Evolutionary conservation across 1,140 invertebrate species (phyloP), one percentile per base, ranked within the genome.

Genomic region (Penaeus japonicus): DNA sequence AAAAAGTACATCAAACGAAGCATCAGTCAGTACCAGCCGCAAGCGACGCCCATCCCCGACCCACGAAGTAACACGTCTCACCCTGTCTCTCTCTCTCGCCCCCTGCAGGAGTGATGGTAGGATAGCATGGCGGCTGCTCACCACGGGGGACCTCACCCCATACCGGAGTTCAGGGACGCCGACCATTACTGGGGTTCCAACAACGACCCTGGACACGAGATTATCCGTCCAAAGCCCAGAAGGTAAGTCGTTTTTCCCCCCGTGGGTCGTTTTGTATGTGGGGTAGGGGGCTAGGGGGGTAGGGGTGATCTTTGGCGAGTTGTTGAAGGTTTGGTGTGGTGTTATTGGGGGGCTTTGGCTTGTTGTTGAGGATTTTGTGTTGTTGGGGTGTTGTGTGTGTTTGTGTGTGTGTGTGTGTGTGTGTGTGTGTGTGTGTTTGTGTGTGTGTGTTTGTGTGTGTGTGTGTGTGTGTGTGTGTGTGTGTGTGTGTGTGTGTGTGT

Each of bases 211-310:
- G 96, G 95, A 91, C 96, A 97, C 92, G 96, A 97, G 92, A 97
- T 97, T 92, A 94, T 97, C 84, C 93, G 96, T 90, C 96, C 96
- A 17, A 97, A 97, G 92, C 96, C 96, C 5, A 94, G 96, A 92
- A 95, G 96, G 96, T 97, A 93, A 93, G 92, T 70, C 27, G 24
- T 53, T 10, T 59, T 89, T 7, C 10, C 73, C 10, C 22, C 10
- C 12, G 7, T 70, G 62, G 30, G 47, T 47, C 47, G 47, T 47
- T 47, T 47, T 15, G 47, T 15, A 12, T n/a, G n/a, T n/a, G n/a
- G n/a, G n/a, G n/a, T n/a, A n/a, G n/a, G n/a, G n/a, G n/a, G n/a
- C n/a, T n/a, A n/a, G n/a, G n/a, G n/a, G n/a, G n/a, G n/a, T n/a
- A n/a, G n/a, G n/a, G n/a, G n/a, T n/a, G n/a, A n/a, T n/a, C n/a